These are phyloP conservation scores for Chaetodon trifascialis DNA, from an alignment of 2,113 vertebrate genomes.

Conservation along the genomic window DNA sequence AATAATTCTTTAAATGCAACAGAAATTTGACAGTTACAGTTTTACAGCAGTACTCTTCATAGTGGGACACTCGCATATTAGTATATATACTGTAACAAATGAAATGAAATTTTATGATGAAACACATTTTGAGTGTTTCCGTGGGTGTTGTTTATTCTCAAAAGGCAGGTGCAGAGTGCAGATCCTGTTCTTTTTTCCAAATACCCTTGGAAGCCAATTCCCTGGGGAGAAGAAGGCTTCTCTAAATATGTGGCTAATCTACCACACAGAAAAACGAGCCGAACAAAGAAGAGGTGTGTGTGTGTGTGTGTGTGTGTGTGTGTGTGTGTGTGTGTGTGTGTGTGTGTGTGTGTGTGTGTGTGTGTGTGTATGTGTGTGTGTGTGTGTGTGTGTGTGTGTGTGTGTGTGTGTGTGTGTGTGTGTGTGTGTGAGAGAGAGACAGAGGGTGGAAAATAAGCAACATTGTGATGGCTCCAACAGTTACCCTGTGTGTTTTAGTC, in stretches of 20 bases:
- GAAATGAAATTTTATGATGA: slow-evolving; percentile 44
- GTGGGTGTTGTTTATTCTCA: slow-evolving; percentile 59
- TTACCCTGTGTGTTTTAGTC: slow-evolving; percentile 59
- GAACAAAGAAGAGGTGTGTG: slow-evolving; percentile 51
- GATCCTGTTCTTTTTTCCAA: slow-evolving; percentile 63
- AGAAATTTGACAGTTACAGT: neutral
- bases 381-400: slow-evolving; percentile 17
- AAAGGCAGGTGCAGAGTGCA: slow-evolving; percentile 70
- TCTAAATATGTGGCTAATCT: slow-evolving; percentile 81
- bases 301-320: slow-evolving; percentile 18
- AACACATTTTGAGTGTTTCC: slow-evolving; percentile 52
- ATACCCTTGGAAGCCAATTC: slow-evolving; percentile 72
- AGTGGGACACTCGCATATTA: neutral
- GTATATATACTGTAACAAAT: slow-evolving; percentile 8
- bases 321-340: slow-evolving; percentile 4
- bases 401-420: slow-evolving; percentile 12
- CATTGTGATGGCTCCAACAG: slow-evolving; percentile 46
- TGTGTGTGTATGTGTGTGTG: no score
- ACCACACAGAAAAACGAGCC: slow-evolving; percentile 53
- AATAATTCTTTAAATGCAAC: slow-evolving; percentile 8
- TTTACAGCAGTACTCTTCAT: neutral
- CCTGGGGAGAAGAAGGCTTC: slow-evolving; percentile 62
- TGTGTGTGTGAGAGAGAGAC: slow-evolving; percentile 30
- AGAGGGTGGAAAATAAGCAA: slow-evolving; percentile 60
- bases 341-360: slow-evolving; percentile 24